Percentiles rank a stretch among this genome's conserved stretches.
Conservation (phyloP, 2,888 invertebrate genomes). For the Tipula helvola region DNA sequence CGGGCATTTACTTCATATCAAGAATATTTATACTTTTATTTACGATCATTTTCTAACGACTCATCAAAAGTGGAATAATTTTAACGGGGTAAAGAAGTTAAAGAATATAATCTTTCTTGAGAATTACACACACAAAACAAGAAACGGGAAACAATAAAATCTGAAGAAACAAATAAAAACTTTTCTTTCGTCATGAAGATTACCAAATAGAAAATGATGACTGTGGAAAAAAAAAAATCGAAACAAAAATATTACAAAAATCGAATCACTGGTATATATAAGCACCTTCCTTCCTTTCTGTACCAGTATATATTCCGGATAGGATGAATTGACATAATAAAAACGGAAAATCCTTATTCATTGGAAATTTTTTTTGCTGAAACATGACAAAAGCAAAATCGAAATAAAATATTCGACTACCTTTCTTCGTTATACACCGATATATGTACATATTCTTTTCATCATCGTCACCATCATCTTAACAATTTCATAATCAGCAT, state of each 20-base stretch:
- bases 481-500: background rate
- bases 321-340: slow-evolving; percentile 8
- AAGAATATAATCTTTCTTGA: background rate
- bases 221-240: background rate
- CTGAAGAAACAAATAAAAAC: background rate
- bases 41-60: background rate
- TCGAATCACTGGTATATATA: background rate
- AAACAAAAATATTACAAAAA: slow-evolving; percentile 1
- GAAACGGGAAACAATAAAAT: background rate
- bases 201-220: background rate
- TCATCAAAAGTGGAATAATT: background rate
- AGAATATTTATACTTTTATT: background rate
- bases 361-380: background rate
- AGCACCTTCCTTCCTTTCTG: background rate
- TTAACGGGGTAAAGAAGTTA: background rate
- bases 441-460: background rate
- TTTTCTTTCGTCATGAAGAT: slow-evolving; percentile 4
- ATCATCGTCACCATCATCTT: background rate
- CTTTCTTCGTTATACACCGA: background rate
- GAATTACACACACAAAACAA: background rate
- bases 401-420: background rate
- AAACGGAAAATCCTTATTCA: slow-evolving; percentile 7
- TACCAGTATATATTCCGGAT: background rate
- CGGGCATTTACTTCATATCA: background rate
- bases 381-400: background rate